Evolutionary conservation across 2,888 invertebrate genomes (phyloP).

Genomic region (Ligdia adustata): DNA sequence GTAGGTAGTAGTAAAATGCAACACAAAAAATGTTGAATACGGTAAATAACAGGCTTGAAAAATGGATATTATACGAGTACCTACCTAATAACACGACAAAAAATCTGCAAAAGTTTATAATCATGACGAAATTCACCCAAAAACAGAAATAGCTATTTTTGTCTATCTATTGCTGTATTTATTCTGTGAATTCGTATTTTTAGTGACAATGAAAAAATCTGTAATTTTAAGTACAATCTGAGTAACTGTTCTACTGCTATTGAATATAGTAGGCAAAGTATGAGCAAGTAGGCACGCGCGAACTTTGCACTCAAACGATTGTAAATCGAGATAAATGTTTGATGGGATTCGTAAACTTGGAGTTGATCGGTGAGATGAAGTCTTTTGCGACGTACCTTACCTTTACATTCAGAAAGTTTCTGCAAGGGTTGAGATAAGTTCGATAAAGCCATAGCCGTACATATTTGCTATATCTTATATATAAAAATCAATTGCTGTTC

Average conservation of each 20-base stretch:
- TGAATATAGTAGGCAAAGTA: conserved; percentile 26
- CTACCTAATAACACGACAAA: not conserved
- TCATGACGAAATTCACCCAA: not conserved
- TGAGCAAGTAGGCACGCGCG: conserved; percentile 25
- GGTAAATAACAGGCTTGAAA: no score
- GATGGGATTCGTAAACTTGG: conserved; percentile 35
- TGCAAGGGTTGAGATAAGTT: conserved; percentile 14
- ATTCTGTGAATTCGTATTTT: not conserved
- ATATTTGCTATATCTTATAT: no score
- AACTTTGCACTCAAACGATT: conserved; percentile 48
- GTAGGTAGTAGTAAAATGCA: no score
- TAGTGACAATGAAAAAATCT: not conserved
- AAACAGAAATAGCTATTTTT: not conserved
- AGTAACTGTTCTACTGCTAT: no score
- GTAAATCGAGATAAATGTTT: conserved; percentile 42
- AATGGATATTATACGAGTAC: no score
- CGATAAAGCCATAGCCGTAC: no score
- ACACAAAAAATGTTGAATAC: no score
- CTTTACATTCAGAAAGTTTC: conserved; percentile 33
- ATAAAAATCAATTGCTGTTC: no score
- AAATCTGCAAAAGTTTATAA: not conserved
- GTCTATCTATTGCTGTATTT: not conserved
- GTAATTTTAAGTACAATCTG: not conserved
- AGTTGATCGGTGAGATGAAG: conserved; percentile 14
- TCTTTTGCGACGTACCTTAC: conserved; percentile 23